Evolutionary conservation across 2,797 vertebrate genomes (phyloP), one percentile per base, ranked within the genome.

Genomic region (Gallinago nigripennis): DNA sequence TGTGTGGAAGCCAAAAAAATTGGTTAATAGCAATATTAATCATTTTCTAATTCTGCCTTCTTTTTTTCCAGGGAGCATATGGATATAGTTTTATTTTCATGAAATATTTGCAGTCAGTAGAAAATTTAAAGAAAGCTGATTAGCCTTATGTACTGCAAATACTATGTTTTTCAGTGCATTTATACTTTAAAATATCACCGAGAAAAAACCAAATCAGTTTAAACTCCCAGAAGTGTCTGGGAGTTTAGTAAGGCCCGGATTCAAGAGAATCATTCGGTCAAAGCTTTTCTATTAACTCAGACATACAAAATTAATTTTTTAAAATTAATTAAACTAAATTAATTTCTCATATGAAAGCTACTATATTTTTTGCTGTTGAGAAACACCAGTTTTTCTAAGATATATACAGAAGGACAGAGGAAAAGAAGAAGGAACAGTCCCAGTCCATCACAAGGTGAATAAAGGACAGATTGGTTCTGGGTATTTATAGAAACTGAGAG

Each of bases 91-190:
- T 94, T 92, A 81, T 57, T 88, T 84, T 87, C 91, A 78, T 70
- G 57, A 92, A 94, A 91, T 9, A 37, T 80, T 90, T 75, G 16
- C 25, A 84, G 53, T 72, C 76, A 51, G 28, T 45, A 71, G 57
- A 81, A 96, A 89, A 90, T 68, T 71, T 92, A 80, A 91, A 83
- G 87, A 76, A 92, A 95, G 20, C 11, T 79, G n/a, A 46, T 86
- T 89, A 92, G 11, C 12, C 37, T 72, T 92, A 54, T 9, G 28
- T 54, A 69, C 43, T 75, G 23, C 45, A 93, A 92, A 50, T 28
- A n/a, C 53, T 54, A 15, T 16, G 37, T 70, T 82, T 94, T 87
- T 53, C 48, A 12, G 18, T 57, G 41, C 24, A 85, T 94, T 85
- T 80, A 48, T 60, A 56, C 23, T 31, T 88, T 87, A 77, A 91